phyloP scores from a whole-genome alignment of 2,113 vertebrate genomes.

The Harpagus bidentatus region DNA sequence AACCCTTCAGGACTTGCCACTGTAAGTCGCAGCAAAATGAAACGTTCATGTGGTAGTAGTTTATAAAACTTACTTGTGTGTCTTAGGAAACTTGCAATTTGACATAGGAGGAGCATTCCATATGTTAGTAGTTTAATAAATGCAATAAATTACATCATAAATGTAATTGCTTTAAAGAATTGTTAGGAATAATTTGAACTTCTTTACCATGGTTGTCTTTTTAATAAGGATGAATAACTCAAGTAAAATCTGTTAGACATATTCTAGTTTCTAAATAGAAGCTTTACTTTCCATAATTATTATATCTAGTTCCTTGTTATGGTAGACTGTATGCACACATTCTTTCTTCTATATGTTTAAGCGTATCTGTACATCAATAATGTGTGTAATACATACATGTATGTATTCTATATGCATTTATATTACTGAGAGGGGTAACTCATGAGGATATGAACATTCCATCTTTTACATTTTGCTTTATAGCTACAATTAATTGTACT shows the following conservation, averaged over 20 bases:
- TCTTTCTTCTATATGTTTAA: neutral
- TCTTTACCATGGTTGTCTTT: neutral
- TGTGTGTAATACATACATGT: neutral
- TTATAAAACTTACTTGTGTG: neutral
- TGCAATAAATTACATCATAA: constrained; percentile 6
- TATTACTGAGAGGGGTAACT: neutral
- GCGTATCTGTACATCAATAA: neutral
- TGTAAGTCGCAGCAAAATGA: constrained; percentile 39
- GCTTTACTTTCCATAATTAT: neutral
- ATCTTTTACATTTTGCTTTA: neutral
- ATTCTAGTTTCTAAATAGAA: neutral
- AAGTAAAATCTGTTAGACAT: neutral
- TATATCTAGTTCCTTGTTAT: neutral
- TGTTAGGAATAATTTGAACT: constrained; percentile 20
- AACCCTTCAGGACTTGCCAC: constrained; percentile 14
- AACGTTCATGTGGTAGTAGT: constrained; percentile 12
- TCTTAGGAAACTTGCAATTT: constrained; percentile 45
- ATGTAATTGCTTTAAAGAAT: constrained; percentile 18
- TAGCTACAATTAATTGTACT: neutral
- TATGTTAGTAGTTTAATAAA: constrained; percentile 40
- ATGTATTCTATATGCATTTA: neutral
- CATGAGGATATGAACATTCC: neutral
- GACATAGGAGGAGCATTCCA: constrained; percentile 52
- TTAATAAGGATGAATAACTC: neutral
- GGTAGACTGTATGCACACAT: neutral